Base-by-base conservation (phyloP, 2,113 vertebrate species). In the Thamnophis sirtalis region DNA sequence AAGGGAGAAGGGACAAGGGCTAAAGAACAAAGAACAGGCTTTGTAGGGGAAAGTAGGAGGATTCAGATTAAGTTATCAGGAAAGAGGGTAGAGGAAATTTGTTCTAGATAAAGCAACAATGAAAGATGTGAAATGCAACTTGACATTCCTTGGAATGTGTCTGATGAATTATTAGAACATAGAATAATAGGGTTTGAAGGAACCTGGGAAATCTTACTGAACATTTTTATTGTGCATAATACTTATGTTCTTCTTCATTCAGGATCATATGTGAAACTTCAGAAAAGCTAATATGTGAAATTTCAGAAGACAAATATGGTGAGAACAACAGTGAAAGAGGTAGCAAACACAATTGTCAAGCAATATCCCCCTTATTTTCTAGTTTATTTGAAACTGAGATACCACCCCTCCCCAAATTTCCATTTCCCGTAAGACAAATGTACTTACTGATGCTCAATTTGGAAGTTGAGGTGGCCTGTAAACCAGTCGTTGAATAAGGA, bases 401-500 rank as follows among this genome's bases (percentile, higher is more conserved):
- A n/a, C 48, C 43, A 3, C 43, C 13, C 8, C 55, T 15, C 33
- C 58, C 60, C 91, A 86, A 22, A 43, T 86, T 73, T 53, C 15
- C 53, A 51, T 9, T 19, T 8, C 51, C 88, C 49, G 21, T 6
- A 84, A 9, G 1, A 4, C 1, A 19, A 1, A 91, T 86, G 56
- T 50, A 97, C 98, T 98, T 92, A 98, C 98, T 98, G 98, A 95
- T 98, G 98, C 92, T 98, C 98, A 0, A 98, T 98, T 94, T 98
- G 98, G 96, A 98, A 98, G 95, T 98, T 98, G 94, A 98, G 98
- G 33, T 98, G 98, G 21, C 98, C 98, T 0, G 97, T 98, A 94
- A 98, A 98, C 98, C 98, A 98, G 94, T 98, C 98, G 0, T 98
- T 98, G 97, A 98, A 98, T 3, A 97, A 89, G 5, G 98, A 98